A percentile compares a stretch with the other conserved stretches of the same genome.
Evolutionary conservation across 2,113 vertebrate species (phyloP).

Genomic region (Podarcis cretensis): DNA sequence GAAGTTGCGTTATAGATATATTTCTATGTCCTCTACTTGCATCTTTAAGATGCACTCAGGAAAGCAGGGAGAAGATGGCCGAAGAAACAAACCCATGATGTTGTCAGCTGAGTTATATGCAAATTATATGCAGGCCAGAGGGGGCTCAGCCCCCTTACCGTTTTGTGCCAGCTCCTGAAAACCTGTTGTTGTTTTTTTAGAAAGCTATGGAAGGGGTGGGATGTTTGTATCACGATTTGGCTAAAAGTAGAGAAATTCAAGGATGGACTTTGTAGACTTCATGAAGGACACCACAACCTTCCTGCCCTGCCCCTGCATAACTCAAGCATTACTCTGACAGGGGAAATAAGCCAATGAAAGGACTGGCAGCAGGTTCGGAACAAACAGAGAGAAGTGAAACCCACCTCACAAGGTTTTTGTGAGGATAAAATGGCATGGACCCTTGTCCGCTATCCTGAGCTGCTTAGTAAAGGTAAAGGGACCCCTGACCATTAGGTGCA

Average conservation of each 20-base stretch:
- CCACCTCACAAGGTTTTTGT: not conserved
- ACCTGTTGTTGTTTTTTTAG: not conserved
- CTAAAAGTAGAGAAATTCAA: too few relatives aligned
- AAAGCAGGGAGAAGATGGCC: not conserved
- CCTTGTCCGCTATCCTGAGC: not conserved
- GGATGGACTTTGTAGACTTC: too few relatives aligned
- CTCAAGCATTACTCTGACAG: not conserved
- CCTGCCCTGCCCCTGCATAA: not conserved
- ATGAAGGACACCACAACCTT: not conserved
- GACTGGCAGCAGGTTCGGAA: not conserved
- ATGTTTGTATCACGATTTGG: not conserved
- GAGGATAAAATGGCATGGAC: not conserved
- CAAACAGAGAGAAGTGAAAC: not conserved
- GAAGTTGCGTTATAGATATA: not conserved
- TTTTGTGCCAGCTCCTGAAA: not conserved
- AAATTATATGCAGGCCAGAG: not conserved
- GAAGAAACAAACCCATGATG: not conserved
- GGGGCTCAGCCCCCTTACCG: not conserved
- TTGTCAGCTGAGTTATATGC: too few relatives aligned
- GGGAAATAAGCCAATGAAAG: not conserved
- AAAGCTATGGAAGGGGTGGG: too few relatives aligned
- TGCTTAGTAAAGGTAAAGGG: not conserved
- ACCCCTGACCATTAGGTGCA: too few relatives aligned
- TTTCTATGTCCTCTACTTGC: not conserved
- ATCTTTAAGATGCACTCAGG: not conserved